These are phyloP conservation scores for Mandrillus leucophaeus DNA, from an alignment of 2,113 vertebrate genomes.

Conservation along the genomic window DNA sequence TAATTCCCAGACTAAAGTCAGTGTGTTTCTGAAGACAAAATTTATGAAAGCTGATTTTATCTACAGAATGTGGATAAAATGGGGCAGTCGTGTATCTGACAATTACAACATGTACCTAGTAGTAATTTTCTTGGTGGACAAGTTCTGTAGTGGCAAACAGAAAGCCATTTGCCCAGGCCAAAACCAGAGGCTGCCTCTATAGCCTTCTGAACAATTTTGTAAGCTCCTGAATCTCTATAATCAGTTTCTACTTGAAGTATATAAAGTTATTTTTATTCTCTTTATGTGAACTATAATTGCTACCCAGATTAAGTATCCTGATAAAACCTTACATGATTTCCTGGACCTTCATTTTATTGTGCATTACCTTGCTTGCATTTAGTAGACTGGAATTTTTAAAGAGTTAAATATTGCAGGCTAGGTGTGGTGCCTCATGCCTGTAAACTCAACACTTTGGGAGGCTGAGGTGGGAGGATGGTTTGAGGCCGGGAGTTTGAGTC, in stretches of 20 bases:
- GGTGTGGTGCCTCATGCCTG: no score
- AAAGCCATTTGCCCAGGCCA: neutral
- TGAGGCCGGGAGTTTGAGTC: no score
- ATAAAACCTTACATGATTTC: neutral
- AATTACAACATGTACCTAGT: rapidly evolving
- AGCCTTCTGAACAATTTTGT: neutral
- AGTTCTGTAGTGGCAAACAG: neutral
- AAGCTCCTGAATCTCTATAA: neutral
- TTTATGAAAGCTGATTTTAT: neutral
- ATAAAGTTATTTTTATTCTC: neutral
- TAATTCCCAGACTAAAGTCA: neutral
- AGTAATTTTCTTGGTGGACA: neutral
- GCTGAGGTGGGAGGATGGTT: no score
- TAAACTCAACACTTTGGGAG: no score
- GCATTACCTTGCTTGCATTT: neutral
- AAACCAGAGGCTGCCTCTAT: rapidly evolving
- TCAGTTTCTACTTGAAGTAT: neutral
- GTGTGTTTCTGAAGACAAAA: neutral
- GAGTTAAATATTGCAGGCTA: neutral
- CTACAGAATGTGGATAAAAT: neutral
- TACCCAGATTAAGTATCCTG: neutral
- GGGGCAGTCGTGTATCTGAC: neutral
- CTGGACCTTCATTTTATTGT: neutral
- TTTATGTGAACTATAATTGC: neutral
- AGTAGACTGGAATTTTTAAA: neutral